phyloP scores from a whole-genome alignment of 2,113 vertebrate genomes.

The Pavo muticus region DNA sequence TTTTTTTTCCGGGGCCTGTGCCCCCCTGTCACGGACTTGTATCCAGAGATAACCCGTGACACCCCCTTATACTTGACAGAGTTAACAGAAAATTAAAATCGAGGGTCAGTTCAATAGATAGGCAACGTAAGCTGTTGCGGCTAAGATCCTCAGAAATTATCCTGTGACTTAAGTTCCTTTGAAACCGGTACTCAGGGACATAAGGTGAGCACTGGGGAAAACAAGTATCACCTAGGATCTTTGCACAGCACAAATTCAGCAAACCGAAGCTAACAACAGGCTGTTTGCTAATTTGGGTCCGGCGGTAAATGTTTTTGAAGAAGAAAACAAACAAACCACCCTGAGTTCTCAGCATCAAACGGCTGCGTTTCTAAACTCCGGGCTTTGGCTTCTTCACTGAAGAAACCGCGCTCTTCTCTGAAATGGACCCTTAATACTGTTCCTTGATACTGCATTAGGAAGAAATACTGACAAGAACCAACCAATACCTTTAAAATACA shows the following conservation, averaged over 20 bases:
- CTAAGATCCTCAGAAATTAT: constrained; percentile 16
- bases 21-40: too few relatives aligned
- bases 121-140: not conserved
- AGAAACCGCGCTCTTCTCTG: not conserved
- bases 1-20: too few relatives aligned
- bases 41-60: too few relatives aligned
- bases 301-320: not conserved
- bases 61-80: constrained; percentile 26
- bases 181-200: not conserved
- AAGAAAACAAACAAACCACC: not conserved
- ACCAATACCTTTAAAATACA: not conserved
- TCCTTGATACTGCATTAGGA: constrained; percentile 10
- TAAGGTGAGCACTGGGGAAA: not conserved
- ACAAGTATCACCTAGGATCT: not conserved
- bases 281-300: constrained; percentile 26
- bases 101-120: constrained; percentile 41
- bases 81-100: constrained; percentile 35
- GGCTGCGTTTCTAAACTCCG: not conserved
- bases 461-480: constrained; percentile 53
- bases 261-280: constrained; percentile 45
- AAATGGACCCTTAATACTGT: constrained; percentile 61
- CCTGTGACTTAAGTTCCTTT: constrained; percentile 5
- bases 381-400: constrained; percentile 49
- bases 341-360: not conserved
- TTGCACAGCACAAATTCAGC: not conserved